phyloP scores from a whole-genome alignment of 2,888 invertebrate species.

The Tetranychus piercei region DNA sequence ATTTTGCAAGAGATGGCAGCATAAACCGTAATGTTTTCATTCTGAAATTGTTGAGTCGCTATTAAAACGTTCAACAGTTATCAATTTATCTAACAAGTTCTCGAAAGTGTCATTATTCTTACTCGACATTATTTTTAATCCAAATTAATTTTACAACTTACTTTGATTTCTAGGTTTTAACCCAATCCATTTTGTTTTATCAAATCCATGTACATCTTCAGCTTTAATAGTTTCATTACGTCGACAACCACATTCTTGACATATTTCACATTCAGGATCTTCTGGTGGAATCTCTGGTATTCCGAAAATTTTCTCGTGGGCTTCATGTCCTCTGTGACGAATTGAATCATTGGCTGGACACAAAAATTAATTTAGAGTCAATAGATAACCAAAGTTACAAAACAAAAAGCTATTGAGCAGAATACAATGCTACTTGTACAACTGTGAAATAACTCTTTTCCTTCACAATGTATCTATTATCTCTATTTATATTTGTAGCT shows the following conservation, averaged over 20 bases:
- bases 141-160: not conserved
- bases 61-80: too few relatives aligned
- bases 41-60: too few relatives aligned
- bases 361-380: not conserved
- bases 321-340: not conserved
- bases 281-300: slow-evolving; percentile 10
- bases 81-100: too few relatives aligned
- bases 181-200: slow-evolving; percentile 5
- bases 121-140: too few relatives aligned
- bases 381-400: not conserved
- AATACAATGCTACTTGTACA: not conserved
- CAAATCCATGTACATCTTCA: not conserved
- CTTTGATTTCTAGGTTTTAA: not conserved
- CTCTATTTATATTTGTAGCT: too few relatives aligned
- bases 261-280: slow-evolving; percentile 6
- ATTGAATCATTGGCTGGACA: not conserved
- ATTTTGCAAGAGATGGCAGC: too few relatives aligned
- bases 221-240: slow-evolving; percentile 4
- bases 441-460: too few relatives aligned
- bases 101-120: too few relatives aligned
- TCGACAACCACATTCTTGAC: slow-evolving; percentile 1
- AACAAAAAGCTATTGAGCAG: not conserved
- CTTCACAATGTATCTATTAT: too few relatives aligned
- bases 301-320: not conserved
- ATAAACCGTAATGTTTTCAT: too few relatives aligned